Base-by-base conservation (phyloP, 2,888 invertebrate species). In the Cheiracanthium punctorium region DNA sequence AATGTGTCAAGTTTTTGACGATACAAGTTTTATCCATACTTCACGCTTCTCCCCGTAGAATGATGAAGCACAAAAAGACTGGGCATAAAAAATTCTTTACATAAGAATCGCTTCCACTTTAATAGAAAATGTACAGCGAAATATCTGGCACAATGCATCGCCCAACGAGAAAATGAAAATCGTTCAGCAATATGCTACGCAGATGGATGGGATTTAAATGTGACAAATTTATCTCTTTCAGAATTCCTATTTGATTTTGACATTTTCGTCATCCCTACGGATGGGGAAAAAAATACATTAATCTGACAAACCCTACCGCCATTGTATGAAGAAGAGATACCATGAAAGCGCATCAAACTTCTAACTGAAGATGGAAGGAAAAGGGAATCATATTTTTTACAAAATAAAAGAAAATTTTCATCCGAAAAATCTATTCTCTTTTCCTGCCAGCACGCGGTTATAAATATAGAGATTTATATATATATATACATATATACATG, bases 191-290 rank as follows among this genome's bases (percentile, higher is more conserved):
- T 58, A 58, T 58, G 58, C 24, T 58, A 5, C 58, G 12, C 1
- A 58, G 58, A 58, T 24, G 58, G 58, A 58, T 58, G 58, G 24
- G 58, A 58, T 24, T 58, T 58, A 58, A 58, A 58, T 58, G 58
- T 58, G 58, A 58, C 58, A 58, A 58, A 58, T 58, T 58, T 58
- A 58, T 58, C 58, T 58, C 58, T 58, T 58, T 58, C 58, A 58
- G 12, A 58, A 58, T 58, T 58, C 58, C 58, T 58, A 24, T 58
- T 58, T 58, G 58, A 58, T 58, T 58, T 58, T 58, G 58, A 58
- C 58, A 58, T 58, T 58, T 58, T 24, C 17, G 58, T 58, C 58
- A 58, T 58, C 24, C 12, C 4, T 58, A 8, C 17, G 24, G 58
- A 24, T 58, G 2, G 58, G 10, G 48, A 48, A 58, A 58, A 37